Conservation (phyloP, 2,888 invertebrate genomes). For the Maniola hyperantus region DNA sequence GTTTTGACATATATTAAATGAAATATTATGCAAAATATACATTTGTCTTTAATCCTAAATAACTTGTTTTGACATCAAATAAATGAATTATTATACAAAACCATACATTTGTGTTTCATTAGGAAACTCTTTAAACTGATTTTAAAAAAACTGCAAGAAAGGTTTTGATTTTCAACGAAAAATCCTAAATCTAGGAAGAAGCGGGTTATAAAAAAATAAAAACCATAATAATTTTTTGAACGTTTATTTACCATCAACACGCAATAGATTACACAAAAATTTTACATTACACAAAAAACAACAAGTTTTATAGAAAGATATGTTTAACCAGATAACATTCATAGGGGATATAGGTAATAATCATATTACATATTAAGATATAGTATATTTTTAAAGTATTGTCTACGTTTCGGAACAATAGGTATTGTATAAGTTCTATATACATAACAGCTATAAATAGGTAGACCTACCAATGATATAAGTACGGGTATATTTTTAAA, state of each 20-base stretch:
- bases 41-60: too few relatives aligned
- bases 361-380: not conserved
- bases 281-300: constrained; percentile 64
- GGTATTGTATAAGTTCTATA: not conserved
- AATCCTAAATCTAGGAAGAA: too few relatives aligned
- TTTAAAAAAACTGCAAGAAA: too few relatives aligned
- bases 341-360: constrained; percentile 18
- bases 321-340: constrained; percentile 37
- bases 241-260: constrained; percentile 80
- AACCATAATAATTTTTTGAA: constrained; percentile 48
- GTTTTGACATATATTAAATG: too few relatives aligned
- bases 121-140: too few relatives aligned
- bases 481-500: not conserved
- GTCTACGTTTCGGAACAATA: constrained; percentile 20
- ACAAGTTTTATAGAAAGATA: constrained; percentile 48
- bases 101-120: too few relatives aligned
- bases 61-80: too few relatives aligned
- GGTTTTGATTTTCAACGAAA: too few relatives aligned
- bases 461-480: not conserved
- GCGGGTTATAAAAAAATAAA: not conserved
- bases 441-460: not conserved
- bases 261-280: constrained; percentile 59
- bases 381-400: constrained; percentile 11
- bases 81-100: too few relatives aligned
- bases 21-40: too few relatives aligned